These are phyloP conservation scores for Taurulus bubalis DNA, from an alignment of 2,113 vertebrate genomes.

Conservation along the genomic window DNA sequence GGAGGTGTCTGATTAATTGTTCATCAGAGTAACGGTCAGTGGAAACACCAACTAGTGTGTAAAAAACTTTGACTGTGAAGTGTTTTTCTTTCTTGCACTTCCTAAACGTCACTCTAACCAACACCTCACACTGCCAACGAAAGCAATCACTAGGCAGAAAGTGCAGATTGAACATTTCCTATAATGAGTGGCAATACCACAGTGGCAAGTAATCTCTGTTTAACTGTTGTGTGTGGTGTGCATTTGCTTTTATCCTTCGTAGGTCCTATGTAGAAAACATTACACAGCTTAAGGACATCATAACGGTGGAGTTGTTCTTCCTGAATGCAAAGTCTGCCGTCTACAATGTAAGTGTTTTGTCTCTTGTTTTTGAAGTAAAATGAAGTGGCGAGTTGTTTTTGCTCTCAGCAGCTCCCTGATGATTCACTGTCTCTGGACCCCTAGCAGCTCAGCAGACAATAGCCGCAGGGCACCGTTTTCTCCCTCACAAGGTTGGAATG, in stretches of 20 bases:
- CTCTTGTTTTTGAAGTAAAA: constrained; percentile 15
- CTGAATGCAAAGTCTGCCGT: constrained; percentile 97
- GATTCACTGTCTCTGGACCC: constrained; percentile 69
- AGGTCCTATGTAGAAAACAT: constrained; percentile 99
- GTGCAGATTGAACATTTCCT: neutral
- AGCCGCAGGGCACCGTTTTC: constrained; percentile 64
- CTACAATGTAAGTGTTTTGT: constrained; percentile 89
- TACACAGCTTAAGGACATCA: constrained; percentile 95
- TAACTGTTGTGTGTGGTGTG: neutral
- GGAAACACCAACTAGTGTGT: neutral
- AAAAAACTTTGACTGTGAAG: neutral
- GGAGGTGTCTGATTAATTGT: too few relatives aligned
- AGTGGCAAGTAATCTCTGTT: neutral
- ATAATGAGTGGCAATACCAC: neutral
- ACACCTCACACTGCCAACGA: neutral
- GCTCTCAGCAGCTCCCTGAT: constrained; percentile 33
- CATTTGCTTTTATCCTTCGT: constrained; percentile 49
- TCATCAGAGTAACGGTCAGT: too few relatives aligned
- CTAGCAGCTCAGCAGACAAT: constrained; percentile 52
- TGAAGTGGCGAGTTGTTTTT: constrained; percentile 6
- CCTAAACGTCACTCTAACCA: too few relatives aligned
- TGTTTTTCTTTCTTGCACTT: too few relatives aligned
- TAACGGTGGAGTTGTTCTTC: constrained; percentile 97
- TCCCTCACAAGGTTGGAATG: constrained; percentile 64
- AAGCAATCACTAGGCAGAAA: neutral